Evolutionary conservation across 2,888 invertebrate genomes (phyloP).

Genomic region (Pachymerium ferrugineum): DNA sequence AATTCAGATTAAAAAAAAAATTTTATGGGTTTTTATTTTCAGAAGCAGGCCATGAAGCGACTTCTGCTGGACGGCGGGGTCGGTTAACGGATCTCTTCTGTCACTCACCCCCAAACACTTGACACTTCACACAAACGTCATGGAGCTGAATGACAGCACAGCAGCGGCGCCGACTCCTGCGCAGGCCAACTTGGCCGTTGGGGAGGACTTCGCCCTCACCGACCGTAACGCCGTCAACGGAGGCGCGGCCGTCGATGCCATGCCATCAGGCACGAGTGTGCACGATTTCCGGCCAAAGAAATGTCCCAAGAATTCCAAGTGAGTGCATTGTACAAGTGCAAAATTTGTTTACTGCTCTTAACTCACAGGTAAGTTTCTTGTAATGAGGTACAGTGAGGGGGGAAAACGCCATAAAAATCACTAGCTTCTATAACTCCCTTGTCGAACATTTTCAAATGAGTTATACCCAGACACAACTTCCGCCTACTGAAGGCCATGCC

Average conservation of each 20-base stretch:
- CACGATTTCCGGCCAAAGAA: slow-evolving; percentile 20
- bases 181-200: slow-evolving; percentile 6
- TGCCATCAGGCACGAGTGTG: slow-evolving; percentile 5
- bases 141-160: slow-evolving; percentile 20
- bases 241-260: slow-evolving; percentile 19
- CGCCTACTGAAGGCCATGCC: background rate
- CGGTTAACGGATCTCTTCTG: slow-evolving; percentile 12
- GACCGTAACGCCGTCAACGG: slow-evolving; percentile 15
- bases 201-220: slow-evolving; percentile 24
- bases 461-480: background rate
- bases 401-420: background rate
- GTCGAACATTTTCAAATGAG: background rate
- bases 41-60: background rate
- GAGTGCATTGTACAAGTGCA: slow-evolving; percentile 13
- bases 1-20: no score
- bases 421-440: background rate
- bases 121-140: background rate
- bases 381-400: background rate
- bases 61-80: background rate
- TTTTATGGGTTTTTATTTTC: background rate
- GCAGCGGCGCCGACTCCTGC: slow-evolving; percentile 5
- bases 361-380: background rate
- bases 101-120: background rate
- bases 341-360: background rate
- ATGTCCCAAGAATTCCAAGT: slow-evolving; percentile 20